phyloP scores from a whole-genome alignment of 2,888 invertebrate genomes.

The Lasioglossum lativentre region DNA sequence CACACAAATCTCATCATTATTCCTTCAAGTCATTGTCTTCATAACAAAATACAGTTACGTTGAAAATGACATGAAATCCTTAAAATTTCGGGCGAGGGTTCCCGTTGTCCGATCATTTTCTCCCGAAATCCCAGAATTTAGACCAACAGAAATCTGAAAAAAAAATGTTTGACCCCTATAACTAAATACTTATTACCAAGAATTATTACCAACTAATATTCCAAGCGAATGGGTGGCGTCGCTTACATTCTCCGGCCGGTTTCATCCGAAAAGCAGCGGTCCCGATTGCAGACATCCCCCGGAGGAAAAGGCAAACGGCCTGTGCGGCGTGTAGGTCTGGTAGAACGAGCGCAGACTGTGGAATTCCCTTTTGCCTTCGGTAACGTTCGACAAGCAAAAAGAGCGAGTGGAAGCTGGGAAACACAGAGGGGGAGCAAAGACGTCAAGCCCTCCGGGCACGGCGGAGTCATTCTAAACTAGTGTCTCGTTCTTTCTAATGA shows the following conservation, averaged over 20 bases:
- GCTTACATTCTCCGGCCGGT: background rate
- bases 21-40: too few relatives aligned
- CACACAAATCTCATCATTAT: too few relatives aligned
- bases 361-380: constrained; percentile 53
- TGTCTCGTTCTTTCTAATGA: constrained; percentile 65
- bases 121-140: too few relatives aligned
- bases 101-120: too few relatives aligned
- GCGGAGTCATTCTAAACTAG: constrained; percentile 61
- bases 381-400: constrained; percentile 43
- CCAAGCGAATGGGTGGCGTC: background rate
- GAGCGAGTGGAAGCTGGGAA: constrained; percentile 2
- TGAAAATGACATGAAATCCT: too few relatives aligned
- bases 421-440: constrained; percentile 15
- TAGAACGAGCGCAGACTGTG: constrained; percentile 50
- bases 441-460: constrained; percentile 34
- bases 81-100: too few relatives aligned
- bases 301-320: constrained; percentile 30
- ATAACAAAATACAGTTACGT: too few relatives aligned
- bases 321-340: constrained; percentile 18
- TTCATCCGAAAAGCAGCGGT: background rate
- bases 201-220: background rate
- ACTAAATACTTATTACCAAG: background rate
- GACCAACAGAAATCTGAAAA: too few relatives aligned
- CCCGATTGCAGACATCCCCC: constrained; percentile 16
- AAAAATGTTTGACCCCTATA: too few relatives aligned